These are phyloP conservation scores for Euzophera pinguis DNA, from an alignment of 2,888 invertebrate genomes.

Conservation along the genomic window DNA sequence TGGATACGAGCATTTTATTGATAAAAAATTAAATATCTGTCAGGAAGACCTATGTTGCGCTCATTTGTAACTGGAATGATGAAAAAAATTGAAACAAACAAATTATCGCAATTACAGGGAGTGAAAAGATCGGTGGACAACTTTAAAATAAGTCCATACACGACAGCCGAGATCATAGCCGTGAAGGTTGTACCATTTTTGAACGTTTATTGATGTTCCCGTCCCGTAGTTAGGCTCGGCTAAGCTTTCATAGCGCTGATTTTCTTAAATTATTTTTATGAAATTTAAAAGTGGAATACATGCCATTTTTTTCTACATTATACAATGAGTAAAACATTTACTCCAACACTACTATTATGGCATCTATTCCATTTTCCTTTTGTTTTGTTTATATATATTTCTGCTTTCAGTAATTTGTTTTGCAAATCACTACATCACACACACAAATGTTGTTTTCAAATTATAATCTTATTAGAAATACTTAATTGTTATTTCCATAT, in stretches of 20 bases:
- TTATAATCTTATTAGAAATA: too few relatives aligned
- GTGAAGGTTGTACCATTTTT: constrained; percentile 87
- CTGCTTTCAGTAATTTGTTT: background rate
- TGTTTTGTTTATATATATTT: background rate
- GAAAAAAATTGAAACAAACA: background rate
- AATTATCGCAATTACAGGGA: constrained; percentile 81
- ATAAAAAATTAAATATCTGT: too few relatives aligned
- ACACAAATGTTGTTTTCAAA: background rate
- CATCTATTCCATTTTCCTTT: background rate
- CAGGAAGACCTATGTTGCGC: too few relatives aligned
- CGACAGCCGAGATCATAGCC: constrained; percentile 94
- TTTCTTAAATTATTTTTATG: background rate
- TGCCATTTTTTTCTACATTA: background rate
- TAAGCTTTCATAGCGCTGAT: background rate
- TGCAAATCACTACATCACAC: background rate
- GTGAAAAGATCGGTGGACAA: constrained; percentile 94
- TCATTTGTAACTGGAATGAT: too few relatives aligned
- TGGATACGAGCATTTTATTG: too few relatives aligned
- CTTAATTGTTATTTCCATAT: too few relatives aligned
- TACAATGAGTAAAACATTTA: too few relatives aligned
- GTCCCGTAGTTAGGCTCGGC: background rate
- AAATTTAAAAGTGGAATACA: background rate
- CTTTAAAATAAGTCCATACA: constrained; percentile 83
- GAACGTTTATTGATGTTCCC: background rate
- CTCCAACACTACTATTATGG: too few relatives aligned